Evolutionary conservation across 2,888 invertebrate species (phyloP), one percentile per base, ranked within the genome.

Genomic region (Pyrrhia umbra): DNA sequence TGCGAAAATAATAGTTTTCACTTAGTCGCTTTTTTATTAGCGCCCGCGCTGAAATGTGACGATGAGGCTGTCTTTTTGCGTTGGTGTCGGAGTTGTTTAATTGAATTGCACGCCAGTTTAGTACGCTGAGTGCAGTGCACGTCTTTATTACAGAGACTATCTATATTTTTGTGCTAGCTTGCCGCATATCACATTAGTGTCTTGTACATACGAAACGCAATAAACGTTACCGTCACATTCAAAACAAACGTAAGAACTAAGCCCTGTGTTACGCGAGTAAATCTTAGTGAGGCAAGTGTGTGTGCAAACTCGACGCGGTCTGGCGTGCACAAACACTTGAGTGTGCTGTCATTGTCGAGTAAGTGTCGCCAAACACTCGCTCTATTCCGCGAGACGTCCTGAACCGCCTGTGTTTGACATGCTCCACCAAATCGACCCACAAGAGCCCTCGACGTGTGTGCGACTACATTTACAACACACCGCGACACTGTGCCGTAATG

Each of bases 291-390:
- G 77, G 84, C 67, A 79, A 85, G 84, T 83, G 79, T 81, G 82
- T 82, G 83, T 80, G 84, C 80, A 86, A 86, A 86, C 85, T 80
- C 73, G 57, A 72, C 74, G 70, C 70, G 79, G 80, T 56, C 77
- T 81, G 79, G 82, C 80, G 81, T 81, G 84, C 80, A 73, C 87
- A 89, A 85, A 88, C 86, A 88, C 85, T 85, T 69, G 66, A 82
- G 77, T 79, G 77, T 74, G 79, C 82, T 76, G 85, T 80, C 85
- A 85, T 84, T 88, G 89, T 88, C 73, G 84, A 82, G 84, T 80
- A 86, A 88, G 88, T 89, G 87, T 90, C 83, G 82, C 75, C 88
- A 88, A 90, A 90, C 88, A 90, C 87, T 88, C 78, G 75, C 77
- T 73, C 79, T 77, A 72, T 80, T 69, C 74, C 79, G 79, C 76